Conservation (phyloP, 1,140 invertebrate genomes). For the Luehdorfia chinensis region DNA sequence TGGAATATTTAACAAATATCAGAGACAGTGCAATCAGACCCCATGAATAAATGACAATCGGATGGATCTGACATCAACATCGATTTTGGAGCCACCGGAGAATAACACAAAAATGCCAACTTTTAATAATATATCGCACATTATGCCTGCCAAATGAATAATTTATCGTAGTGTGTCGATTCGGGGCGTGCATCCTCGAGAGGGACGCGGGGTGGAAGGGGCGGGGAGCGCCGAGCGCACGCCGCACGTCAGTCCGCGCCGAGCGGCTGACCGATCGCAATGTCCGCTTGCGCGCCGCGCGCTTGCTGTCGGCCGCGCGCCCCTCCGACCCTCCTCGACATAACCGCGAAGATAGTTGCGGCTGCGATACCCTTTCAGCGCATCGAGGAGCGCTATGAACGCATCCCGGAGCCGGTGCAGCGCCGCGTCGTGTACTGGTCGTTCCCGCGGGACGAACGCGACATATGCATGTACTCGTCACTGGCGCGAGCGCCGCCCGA, state of each 20-base stretch:
- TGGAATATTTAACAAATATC: constrained; percentile 6
- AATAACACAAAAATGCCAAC: constrained; percentile 65
- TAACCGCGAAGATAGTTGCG: constrained; percentile 89
- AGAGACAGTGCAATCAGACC: constrained; percentile 20
- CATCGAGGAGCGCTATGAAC: constrained; percentile 90
- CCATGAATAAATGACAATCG: constrained; percentile 27
- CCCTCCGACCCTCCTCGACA: constrained; percentile 85
- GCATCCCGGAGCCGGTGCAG: constrained; percentile 93
- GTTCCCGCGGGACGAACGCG: constrained; percentile 90
- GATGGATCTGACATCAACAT: constrained; percentile 26
- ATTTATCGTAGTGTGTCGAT: constrained; percentile 71
- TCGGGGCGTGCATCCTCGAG: constrained; percentile 59
- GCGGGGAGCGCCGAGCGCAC: constrained; percentile 22
- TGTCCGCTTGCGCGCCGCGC: constrained; percentile 73
- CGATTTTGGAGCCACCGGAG: constrained; percentile 34
- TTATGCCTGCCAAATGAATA: constrained; percentile 74
- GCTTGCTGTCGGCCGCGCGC: constrained; percentile 70
- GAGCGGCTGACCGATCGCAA: constrained; percentile 68
- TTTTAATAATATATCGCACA: constrained; percentile 76
- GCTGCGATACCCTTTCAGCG: constrained; percentile 90
- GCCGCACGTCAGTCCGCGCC: constrained; percentile 56
- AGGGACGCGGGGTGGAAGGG: constrained; percentile 23
- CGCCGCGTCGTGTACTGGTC: constrained; percentile 92
- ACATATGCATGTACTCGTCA: constrained; percentile 94
- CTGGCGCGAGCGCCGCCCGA: constrained; percentile 80